Conservation (phyloP, 2,113 vertebrate species). For the Cryptomyrus ogoouensis region DNA sequence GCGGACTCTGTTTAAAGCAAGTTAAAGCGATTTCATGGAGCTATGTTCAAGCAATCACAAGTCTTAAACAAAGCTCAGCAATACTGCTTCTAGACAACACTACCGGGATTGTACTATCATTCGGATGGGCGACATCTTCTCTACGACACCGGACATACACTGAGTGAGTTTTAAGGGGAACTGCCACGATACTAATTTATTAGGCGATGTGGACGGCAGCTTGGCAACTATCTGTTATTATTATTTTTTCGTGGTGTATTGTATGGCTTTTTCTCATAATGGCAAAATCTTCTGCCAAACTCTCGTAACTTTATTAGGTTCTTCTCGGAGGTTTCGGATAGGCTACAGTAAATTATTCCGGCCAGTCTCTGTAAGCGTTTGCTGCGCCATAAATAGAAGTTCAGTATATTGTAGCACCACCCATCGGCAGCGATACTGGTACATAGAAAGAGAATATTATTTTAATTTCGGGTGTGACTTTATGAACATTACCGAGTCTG, state of each 20-base stretch:
- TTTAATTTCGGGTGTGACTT: constrained; percentile 40
- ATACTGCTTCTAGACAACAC: constrained; percentile 27
- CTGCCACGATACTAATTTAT: not conserved
- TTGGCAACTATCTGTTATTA: not conserved
- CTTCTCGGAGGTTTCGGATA: not conserved
- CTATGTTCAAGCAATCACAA: constrained; percentile 28
- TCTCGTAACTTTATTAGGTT: not conserved
- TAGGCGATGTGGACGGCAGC: not conserved
- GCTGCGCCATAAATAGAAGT: constrained; percentile 16
- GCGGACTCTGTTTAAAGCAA: constrained; percentile 32
- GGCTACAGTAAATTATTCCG: not conserved
- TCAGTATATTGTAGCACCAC: constrained; percentile 35
- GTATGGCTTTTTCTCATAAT: not conserved
- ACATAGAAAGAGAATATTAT: constrained; percentile 32
- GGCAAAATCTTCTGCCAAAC: not conserved
- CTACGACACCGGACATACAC: constrained; percentile 27
- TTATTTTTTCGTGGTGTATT: not conserved
- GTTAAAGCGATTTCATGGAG: constrained; percentile 42
- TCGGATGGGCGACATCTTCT: constrained; percentile 31
- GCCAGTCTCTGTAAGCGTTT: not conserved
- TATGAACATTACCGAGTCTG: constrained; percentile 15
- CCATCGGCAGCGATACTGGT: constrained; percentile 30
- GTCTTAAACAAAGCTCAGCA: not conserved
- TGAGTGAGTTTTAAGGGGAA: constrained; percentile 42
- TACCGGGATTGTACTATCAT: constrained; percentile 28